Evolutionary conservation across 2,888 invertebrate genomes (phyloP).

Genomic region (Leptopilina syphax): DNA sequence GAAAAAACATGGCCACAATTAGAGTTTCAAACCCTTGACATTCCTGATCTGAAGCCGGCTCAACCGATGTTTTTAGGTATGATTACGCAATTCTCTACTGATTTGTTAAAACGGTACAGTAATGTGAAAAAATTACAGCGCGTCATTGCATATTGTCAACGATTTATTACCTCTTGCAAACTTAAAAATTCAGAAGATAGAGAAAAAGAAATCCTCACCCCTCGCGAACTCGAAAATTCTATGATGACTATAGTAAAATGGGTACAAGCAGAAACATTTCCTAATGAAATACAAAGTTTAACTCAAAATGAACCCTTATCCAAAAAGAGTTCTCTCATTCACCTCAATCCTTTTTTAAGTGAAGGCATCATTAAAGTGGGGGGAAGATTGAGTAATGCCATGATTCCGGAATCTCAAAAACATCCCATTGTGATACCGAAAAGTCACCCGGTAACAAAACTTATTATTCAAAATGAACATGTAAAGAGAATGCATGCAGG

Average conservation of each 20-base stretch:
- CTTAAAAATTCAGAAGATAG: too few relatives aligned
- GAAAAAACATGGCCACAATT: not conserved
- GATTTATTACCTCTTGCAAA: too few relatives aligned
- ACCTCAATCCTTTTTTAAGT: not conserved
- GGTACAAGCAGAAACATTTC: not conserved
- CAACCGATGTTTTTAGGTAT: not conserved
- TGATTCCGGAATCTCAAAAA: conserved; percentile 23
- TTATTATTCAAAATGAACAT: conserved; percentile 49
- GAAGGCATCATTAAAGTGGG: conserved; percentile 38
- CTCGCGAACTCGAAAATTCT: too few relatives aligned
- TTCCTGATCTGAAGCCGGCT: not conserved
- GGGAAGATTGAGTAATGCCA: conserved; percentile 39
- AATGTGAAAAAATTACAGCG: not conserved
- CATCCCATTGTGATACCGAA: conserved; percentile 48
- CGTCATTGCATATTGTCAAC: too few relatives aligned
- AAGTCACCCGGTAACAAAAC: conserved; percentile 39
- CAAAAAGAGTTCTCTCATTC: not conserved
- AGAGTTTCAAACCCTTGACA: not conserved
- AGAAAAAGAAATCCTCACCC: too few relatives aligned
- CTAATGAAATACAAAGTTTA: not conserved
- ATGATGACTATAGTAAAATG: too few relatives aligned
- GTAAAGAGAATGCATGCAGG: conserved; percentile 48
- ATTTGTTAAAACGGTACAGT: not conserved
- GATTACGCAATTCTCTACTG: not conserved
- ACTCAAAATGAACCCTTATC: not conserved